phyloP scores from a whole-genome alignment of 1,140 invertebrate species.

The Drosophila rhopaloa region DNA sequence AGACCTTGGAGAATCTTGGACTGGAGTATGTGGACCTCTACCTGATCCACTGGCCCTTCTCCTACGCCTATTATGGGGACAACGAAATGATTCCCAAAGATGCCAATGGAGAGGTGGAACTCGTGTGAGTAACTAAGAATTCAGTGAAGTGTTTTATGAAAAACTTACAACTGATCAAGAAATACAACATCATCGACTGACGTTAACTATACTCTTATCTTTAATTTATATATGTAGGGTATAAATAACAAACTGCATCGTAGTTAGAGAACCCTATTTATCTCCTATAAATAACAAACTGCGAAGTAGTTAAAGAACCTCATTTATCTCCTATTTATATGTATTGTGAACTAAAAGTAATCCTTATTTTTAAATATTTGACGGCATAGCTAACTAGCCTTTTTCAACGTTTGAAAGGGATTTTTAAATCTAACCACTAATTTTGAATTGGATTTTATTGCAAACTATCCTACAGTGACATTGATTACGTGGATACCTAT shows the following conservation, averaged over 20 bases:
- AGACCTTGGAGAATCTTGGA: conserved; percentile 88
- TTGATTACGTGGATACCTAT: conserved; percentile 93
- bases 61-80: conserved; percentile 85
- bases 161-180: not conserved
- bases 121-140: conserved; percentile 44
- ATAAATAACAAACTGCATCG: not conserved
- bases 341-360: too few species aligned
- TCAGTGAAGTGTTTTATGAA: not conserved
- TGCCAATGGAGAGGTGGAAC: conserved; percentile 86
- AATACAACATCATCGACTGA: not conserved
- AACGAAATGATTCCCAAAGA: conserved; percentile 84
- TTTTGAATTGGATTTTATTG: too few species aligned
- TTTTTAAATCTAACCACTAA: too few species aligned
- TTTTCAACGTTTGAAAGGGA: too few species aligned
- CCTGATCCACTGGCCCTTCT: conserved; percentile 95
- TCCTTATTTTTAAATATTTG: too few species aligned
- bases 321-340: too few species aligned
- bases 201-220: not conserved
- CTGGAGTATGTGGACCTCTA: conserved; percentile 94
- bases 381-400: too few species aligned
- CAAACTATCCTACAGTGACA: conserved; percentile 83
- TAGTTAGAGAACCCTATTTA: too few species aligned
- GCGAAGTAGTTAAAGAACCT: too few species aligned
- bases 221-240: not conserved
- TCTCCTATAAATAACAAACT: not conserved